phyloP scores from a whole-genome alignment of 2,888 invertebrate genomes.

The Machimus atricapillus region DNA sequence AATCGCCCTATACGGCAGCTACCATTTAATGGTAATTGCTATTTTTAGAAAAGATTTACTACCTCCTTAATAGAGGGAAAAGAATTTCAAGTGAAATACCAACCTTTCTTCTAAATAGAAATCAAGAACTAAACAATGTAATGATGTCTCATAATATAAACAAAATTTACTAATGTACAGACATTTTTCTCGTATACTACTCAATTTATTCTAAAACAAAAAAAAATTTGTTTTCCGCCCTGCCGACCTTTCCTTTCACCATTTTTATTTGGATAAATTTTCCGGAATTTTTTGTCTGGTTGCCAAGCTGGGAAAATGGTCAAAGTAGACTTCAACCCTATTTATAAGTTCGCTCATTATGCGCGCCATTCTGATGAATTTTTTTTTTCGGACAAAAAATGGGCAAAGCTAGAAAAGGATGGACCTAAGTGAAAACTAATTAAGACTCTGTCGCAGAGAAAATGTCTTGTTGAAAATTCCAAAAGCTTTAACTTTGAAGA shows the following conservation, averaged over 20 bases:
- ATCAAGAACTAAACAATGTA: not conserved
- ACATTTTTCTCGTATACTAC: not conserved
- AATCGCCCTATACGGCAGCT: not conserved
- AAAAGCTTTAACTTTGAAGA: conserved; percentile 10
- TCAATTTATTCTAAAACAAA: not conserved
- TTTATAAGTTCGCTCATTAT: conserved; percentile 26
- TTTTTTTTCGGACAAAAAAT: not conserved
- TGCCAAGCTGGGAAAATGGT: not conserved
- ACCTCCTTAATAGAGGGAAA: not conserved
- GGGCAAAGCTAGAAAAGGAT: not conserved
- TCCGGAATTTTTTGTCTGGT: not conserved
- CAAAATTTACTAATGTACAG: not conserved
- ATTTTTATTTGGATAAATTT: not conserved
- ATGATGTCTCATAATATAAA: not conserved
- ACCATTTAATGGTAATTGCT: not conserved
- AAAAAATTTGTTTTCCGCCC: not conserved
- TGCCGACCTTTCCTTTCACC: not conserved
- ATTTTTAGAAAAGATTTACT: not conserved
- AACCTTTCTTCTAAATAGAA: not conserved
- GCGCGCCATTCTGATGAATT: conserved; percentile 12
- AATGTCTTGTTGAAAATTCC: conserved; percentile 2
- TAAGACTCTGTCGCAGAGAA: not conserved
- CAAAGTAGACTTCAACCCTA: not conserved
- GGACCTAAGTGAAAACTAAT: conserved; percentile 16
- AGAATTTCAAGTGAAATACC: not conserved